phyloP scores from a whole-genome alignment of 1,140 invertebrate species.

The Euschistus heros region DNA sequence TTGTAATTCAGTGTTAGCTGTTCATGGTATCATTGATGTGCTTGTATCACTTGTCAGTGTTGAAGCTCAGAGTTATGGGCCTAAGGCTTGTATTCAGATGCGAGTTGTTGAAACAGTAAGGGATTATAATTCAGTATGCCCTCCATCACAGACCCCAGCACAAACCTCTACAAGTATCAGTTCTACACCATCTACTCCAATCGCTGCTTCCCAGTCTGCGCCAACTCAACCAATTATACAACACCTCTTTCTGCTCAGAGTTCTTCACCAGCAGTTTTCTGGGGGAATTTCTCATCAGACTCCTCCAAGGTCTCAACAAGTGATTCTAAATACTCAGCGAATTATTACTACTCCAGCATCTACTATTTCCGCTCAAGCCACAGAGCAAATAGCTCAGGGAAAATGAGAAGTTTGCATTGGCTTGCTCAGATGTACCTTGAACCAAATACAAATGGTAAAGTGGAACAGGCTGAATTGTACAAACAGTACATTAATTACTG shows the following conservation, averaged over 20 bases:
- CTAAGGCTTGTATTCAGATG: slow-evolving; percentile 89
- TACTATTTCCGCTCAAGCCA: slow-evolving; percentile 21
- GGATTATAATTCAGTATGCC: slow-evolving; percentile 15
- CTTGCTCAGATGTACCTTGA: slow-evolving; percentile 69
- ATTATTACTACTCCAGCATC: neutral
- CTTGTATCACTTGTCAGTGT: slow-evolving; percentile 75
- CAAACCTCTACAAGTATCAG: slow-evolving; percentile 30
- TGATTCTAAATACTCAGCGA: neutral
- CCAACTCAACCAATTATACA: slow-evolving; percentile 26
- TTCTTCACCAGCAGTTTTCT: neutral
- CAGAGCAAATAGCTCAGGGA: slow-evolving; percentile 43
- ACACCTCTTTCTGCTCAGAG: neutral
- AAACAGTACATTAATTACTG: slow-evolving; percentile 74
- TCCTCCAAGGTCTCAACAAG: neutral
- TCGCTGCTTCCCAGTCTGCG: slow-evolving; percentile 35
- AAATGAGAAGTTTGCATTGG: slow-evolving; percentile 70
- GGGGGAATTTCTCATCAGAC: neutral
- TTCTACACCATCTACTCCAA: slow-evolving; percentile 32
- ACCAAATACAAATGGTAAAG: slow-evolving; percentile 43
- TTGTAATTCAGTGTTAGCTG: slow-evolving; percentile 75
- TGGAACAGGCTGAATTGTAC: slow-evolving; percentile 74
- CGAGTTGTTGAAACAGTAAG: slow-evolving; percentile 84
- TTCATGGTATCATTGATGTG: slow-evolving; percentile 71
- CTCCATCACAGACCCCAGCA: slow-evolving; percentile 6
- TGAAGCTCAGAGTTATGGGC: slow-evolving; percentile 90